Evolutionary conservation across 2,888 invertebrate species (phyloP), one percentile per base, ranked within the genome.

Genomic region (Epinotia demarniana): DNA sequence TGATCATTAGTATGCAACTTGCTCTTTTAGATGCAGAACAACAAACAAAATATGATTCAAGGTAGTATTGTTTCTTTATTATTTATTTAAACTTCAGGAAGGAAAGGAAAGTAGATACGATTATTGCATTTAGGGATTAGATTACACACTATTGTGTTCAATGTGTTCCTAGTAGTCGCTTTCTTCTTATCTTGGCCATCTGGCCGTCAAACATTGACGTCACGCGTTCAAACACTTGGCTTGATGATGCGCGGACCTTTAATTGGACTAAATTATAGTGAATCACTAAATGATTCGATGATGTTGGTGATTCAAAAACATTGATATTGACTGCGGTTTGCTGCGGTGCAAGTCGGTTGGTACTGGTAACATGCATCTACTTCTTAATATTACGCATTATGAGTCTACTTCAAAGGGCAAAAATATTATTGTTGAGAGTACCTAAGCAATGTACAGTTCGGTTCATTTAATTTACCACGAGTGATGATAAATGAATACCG

Each of bases 261-360:
- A 74, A 74, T 74, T 74, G 74, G 23, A 58, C 63, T 69, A 64
- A 70, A 74, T 74, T 64, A 74, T 74, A 66, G 64, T 74, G 74
- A 74, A 74, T 74, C 74, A 74, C 69, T 69, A 69, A 70, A n/a
- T 74, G 74, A 74, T 74, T 74, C 74, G 69, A 70, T 71, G 66
- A 70, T 66, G 71, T 66, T 66, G 75, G 60, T 71, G 75, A 75
- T 75, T 75, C 75, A 71, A 75, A 74, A 75, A 71, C 71, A 75
- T 71, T 66, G 66, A 71, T 75, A 75, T 66, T 71, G 71, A 18
- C 13, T 53, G 55, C 55, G 43, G 75, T 75, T 75, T 53, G 66
- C 49, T 19, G 46, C 66, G 64, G 74, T 46, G 49, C 69, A 16
- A 58, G 63, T 19, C 55, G 49, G 74, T 64, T 69, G 46, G 19